A percentile compares a stretch with the other conserved stretches of the same genome.
Conservation (phyloP, 2,113 vertebrate genomes). For the Grus americana region DNA sequence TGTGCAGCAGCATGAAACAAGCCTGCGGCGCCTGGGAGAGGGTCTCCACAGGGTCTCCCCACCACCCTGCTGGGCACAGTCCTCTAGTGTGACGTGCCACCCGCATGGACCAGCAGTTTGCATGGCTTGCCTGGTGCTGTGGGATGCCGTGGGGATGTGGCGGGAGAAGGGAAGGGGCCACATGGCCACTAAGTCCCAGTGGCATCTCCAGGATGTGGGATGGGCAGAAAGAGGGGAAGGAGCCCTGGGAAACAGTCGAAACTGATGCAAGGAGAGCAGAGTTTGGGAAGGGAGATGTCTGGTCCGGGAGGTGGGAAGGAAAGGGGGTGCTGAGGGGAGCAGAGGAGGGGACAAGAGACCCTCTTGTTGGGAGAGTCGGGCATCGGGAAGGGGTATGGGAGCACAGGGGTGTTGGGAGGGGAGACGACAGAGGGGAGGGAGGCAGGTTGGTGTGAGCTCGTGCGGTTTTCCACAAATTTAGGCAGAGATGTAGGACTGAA, state of each 20-base stretch:
- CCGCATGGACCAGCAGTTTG: fast-evolving
- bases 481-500: neutral
- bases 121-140: fast-evolving
- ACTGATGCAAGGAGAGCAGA: neutral
- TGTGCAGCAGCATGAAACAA: fast-evolving
- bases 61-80: neutral
- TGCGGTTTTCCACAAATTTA: neutral
- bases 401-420: neutral
- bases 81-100: fast-evolving
- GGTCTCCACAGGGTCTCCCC: neutral
- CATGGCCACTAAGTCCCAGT: fast-evolving
- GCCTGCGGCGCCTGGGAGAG: neutral
- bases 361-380: fast-evolving
- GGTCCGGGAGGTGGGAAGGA: neutral
- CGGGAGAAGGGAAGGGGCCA: neutral
- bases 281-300: neutral
- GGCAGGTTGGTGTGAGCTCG: fast-evolving
- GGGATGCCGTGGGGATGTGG: fast-evolving
- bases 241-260: neutral
- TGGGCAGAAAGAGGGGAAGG: neutral
- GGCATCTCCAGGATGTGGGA: neutral
- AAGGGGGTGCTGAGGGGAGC: neutral
- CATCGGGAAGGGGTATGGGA: fast-evolving
- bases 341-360: neutral
- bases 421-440: neutral